Conservation (phyloP, 1,140 invertebrate genomes). For the Macrostomum lignano region DNA sequence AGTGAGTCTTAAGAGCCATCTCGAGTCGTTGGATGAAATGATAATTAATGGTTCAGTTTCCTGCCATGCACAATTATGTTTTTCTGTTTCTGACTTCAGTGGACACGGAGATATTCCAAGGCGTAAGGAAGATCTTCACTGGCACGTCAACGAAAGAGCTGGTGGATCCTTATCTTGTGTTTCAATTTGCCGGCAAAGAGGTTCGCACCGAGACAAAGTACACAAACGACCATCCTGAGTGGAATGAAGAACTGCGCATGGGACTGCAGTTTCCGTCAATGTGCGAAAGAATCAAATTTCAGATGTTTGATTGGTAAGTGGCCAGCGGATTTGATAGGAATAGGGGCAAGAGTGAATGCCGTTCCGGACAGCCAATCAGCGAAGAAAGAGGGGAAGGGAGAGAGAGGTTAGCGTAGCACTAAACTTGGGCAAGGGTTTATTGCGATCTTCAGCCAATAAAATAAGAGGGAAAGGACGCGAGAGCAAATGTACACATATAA, state of each 20-base stretch:
- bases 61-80: too few species aligned
- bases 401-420: too few species aligned
- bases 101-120: slow-evolving; percentile 27
- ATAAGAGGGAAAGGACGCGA: too few species aligned
- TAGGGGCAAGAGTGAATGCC: too few species aligned
- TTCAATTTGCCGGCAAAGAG: slow-evolving; percentile 28
- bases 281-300: slow-evolving; percentile 28
- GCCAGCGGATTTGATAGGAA: too few species aligned
- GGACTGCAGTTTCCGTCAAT: slow-evolving; percentile 31
- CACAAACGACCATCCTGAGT: slow-evolving; percentile 26
- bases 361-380: too few species aligned
- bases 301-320: slow-evolving; percentile 27
- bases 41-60: too few species aligned
- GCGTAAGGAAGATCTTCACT: slow-evolving; percentile 26
- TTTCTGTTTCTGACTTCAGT: slow-evolving; percentile 14
- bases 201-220: slow-evolving; percentile 29
- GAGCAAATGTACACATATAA: too few species aligned
- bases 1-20: slow-evolving; percentile 22
- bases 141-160: slow-evolving; percentile 26
- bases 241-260: slow-evolving; percentile 24
- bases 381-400: too few species aligned
- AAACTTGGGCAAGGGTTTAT: too few species aligned
- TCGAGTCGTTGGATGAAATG: too few species aligned
- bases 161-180: slow-evolving; percentile 29
- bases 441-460: too few species aligned